Evolutionary conservation across 2,888 invertebrate genomes (phyloP).

Genomic region (Ellobium chinense): DNA sequence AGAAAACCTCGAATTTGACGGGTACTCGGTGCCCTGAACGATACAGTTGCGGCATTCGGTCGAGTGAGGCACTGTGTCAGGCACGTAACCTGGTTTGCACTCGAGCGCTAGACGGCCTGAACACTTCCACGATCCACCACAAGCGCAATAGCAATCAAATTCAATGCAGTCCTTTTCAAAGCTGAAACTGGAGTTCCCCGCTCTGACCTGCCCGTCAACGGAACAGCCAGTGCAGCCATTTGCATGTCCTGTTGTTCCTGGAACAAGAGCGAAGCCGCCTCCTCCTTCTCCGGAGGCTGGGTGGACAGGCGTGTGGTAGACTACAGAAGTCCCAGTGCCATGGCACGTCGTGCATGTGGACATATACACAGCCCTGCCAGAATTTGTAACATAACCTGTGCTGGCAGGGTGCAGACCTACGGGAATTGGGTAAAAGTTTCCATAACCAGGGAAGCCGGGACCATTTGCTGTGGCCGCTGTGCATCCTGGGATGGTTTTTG

Average conservation of each 20-base stretch:
- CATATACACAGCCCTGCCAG: constrained; percentile 14
- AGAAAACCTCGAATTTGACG: constrained; percentile 54
- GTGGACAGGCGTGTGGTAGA: neutral
- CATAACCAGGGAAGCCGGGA: neutral
- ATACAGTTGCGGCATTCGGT: constrained; percentile 60
- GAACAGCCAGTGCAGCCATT: constrained; percentile 50
- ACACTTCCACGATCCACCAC: constrained; percentile 63
- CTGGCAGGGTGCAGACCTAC: neutral
- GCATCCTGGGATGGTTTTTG: constrained; percentile 40
- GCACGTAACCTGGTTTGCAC: constrained; percentile 42
- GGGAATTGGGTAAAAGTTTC: constrained; percentile 22
- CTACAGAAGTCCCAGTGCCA: neutral
- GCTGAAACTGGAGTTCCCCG: constrained; percentile 55
- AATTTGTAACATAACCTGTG: constrained; percentile 27
- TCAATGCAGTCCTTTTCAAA: constrained; percentile 58
- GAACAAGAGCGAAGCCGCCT: neutral
- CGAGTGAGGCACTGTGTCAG: constrained; percentile 35
- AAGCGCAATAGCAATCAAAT: constrained; percentile 63
- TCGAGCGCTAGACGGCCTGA: constrained; percentile 30
- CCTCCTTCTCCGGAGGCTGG: constrained; percentile 17
- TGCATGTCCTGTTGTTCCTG: neutral
- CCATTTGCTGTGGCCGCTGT: neutral
- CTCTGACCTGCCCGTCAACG: constrained; percentile 48
- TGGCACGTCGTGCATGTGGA: constrained; percentile 18
- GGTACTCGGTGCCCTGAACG: constrained; percentile 57